phyloP scores from a whole-genome alignment of 2,113 vertebrate genomes.

The Microtus richardsoni region DNA sequence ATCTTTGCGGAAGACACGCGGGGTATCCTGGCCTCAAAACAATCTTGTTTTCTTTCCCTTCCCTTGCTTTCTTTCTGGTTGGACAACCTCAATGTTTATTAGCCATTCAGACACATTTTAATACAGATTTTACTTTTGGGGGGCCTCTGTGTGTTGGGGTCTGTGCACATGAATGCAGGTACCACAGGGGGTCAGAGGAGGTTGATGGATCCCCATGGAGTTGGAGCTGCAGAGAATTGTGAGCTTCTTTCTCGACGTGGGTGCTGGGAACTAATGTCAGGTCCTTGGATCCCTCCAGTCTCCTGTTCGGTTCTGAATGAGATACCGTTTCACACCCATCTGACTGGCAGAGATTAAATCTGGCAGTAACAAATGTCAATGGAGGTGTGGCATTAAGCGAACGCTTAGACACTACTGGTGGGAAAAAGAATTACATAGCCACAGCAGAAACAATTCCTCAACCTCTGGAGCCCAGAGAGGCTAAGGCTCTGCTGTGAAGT shows the following conservation, averaged over 20 bases:
- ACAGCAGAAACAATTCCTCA: background rate
- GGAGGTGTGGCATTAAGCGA: background rate
- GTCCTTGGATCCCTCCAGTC: background rate
- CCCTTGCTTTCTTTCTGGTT: background rate
- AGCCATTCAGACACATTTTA: background rate
- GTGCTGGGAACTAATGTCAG: background rate
- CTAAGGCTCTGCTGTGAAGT: rapidly evolving
- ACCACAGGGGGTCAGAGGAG: background rate
- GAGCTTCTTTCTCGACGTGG: background rate
- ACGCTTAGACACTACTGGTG: background rate
- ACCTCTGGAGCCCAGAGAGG: background rate
- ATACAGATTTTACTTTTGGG: background rate
- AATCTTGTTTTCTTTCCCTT: background rate
- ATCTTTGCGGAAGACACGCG: background rate
- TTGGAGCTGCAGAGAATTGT: background rate
- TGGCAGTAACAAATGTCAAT: too few species aligned
- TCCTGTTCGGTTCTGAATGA: background rate
- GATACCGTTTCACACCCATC: background rate
- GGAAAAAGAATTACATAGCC: too few species aligned
- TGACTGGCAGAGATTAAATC: background rate
- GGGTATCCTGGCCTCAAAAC: background rate
- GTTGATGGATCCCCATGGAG: background rate
- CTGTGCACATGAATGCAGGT: too few species aligned
- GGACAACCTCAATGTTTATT: background rate
- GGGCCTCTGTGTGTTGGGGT: background rate